Percentiles rank a stretch among this genome's conserved stretches.
phyloP scores from a whole-genome alignment of 2,113 vertebrate species.

The Ailurus styani region DNA sequence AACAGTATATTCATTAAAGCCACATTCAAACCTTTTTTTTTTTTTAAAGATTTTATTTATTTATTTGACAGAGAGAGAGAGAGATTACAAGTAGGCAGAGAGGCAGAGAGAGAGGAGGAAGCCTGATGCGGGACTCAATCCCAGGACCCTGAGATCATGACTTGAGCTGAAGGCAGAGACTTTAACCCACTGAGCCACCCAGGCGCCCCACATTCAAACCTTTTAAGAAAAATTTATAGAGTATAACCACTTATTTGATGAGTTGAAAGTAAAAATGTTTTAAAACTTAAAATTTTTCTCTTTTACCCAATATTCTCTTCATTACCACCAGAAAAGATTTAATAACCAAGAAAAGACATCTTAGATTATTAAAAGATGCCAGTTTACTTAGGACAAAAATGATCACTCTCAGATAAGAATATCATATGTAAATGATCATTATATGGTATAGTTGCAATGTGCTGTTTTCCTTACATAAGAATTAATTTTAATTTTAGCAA shows the following conservation, averaged over 20 bases:
- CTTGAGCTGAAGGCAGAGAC: too few species aligned
- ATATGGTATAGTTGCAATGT: background rate
- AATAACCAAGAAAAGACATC: background rate
- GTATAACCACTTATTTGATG: constrained; percentile 41
- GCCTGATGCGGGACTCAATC: too few species aligned
- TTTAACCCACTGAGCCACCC: too few species aligned
- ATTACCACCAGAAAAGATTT: constrained; percentile 20
- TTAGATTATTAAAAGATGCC: background rate
- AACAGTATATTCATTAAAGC: constrained; percentile 33
- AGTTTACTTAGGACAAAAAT: constrained; percentile 44
- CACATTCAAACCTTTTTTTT: constrained; percentile 3
- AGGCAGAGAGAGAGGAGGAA: too few species aligned
- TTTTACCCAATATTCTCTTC: background rate
- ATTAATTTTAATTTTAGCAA: constrained; percentile 49
- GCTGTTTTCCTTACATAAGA: constrained; percentile 19
- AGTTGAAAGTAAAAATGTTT: constrained; percentile 35
- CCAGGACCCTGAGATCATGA: too few species aligned
- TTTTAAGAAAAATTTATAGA: constrained; percentile 28
- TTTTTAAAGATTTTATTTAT: too few species aligned
- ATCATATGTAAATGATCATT: background rate
- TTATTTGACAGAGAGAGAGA: too few species aligned
- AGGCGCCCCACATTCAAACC: background rate
- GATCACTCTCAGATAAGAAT: background rate
- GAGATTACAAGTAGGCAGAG: too few species aligned
- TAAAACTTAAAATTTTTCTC: constrained; percentile 26